Evolutionary conservation across 2,888 invertebrate species (phyloP), one percentile per base, ranked within the genome.

Genomic region (Gasteruption jaculator): DNA sequence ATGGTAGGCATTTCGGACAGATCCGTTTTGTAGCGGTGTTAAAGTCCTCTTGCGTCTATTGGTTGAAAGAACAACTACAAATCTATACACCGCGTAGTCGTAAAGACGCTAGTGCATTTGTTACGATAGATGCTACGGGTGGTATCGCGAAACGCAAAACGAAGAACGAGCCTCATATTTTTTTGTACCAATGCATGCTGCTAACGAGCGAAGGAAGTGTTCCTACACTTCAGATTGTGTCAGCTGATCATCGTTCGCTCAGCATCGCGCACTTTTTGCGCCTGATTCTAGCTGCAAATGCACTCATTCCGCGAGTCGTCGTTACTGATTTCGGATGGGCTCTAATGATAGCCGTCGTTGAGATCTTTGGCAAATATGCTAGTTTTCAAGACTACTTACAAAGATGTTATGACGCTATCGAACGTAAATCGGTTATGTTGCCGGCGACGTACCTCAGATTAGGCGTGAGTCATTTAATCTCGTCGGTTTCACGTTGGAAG

Each of bases 131-230:
- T 29, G 46, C 40, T 4, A 43, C 40, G 5, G 46, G 46, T 11
- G 37, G 46, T 6, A 33, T 46, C 11, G 16, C 24, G 1, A 37
- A 29, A 10, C 29, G 33, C 3, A 24, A 40, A 8, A 21, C 35
- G 14, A 19, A 25, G 19, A 3, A 22, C 5, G 34, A 38, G n/a
- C 40, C 43, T 1, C 27, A 42, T 8, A 14, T 32, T 5, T 45
- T 48, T 19, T 14, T 45, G 3, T 47, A 47, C 8, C 47, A 47
- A 15, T 47, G 47, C 14, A 18, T 47, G 7, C 38, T 47, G 4
- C n/a, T 36, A 3, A 44, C 44, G 7, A 3, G n/a, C 5, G 41
- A 45, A 22, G 41, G 45, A 3, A 48, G 43, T 24, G 26, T 43
- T 2, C 42, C 43, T 7, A n/a, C 20, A 0, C 45, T 47, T 8